Conservation (phyloP, 2,888 invertebrate species). For the Rugalucina vietnamica region DNA sequence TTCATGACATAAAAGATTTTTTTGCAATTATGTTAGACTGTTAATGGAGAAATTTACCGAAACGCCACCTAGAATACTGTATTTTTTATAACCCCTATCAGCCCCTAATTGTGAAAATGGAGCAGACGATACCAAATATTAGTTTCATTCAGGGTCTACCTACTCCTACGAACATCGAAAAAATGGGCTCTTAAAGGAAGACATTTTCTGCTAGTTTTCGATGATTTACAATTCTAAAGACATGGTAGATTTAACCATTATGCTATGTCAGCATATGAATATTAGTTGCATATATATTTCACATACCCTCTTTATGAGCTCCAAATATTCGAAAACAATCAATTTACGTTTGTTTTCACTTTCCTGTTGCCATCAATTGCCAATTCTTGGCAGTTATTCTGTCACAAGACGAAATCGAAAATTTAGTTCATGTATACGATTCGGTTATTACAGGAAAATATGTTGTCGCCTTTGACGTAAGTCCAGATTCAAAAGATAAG, state of each 20-base stretch:
- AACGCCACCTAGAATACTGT: background rate
- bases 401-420: conserved; percentile 4
- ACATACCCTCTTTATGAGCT: conserved; percentile 1
- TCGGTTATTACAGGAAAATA: background rate
- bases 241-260: background rate
- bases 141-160: conserved; percentile 8
- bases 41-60: background rate
- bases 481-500: background rate
- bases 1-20: no score
- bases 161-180: background rate
- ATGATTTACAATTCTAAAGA: conserved; percentile 6
- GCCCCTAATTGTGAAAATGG: background rate
- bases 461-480: conserved; percentile 1
- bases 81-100: background rate
- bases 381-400: background rate
- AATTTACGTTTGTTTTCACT: background rate
- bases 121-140: background rate
- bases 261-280: conserved; percentile 1
- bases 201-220: conserved; percentile 8
- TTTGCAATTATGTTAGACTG: background rate
- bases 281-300: background rate
- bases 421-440: background rate
- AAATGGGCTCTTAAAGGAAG: background rate
- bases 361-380: background rate
- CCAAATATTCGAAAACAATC: conserved; percentile 11